Base-by-base conservation (phyloP, 35 echinoderm and acorn worm species). In the Amphiura filiformis region DNA sequence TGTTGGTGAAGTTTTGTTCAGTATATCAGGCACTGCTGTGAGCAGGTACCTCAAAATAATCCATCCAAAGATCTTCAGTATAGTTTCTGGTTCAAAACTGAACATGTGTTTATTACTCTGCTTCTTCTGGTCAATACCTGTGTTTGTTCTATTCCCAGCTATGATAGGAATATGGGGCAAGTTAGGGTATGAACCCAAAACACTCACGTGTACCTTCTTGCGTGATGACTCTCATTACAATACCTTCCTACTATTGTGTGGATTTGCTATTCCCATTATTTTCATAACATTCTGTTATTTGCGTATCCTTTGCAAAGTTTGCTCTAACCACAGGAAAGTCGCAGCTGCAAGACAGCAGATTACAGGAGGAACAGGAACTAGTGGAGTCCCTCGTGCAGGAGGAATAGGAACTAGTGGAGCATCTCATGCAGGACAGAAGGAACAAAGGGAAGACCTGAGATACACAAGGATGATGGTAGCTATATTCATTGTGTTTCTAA, bases 391-490 rank as follows among this genome's bases (percentile, higher is more conserved):
- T 2, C 36, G 17, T 36, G 36, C 1, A 2, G 5, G 32, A 14
- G 20, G 23, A 75, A 75, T 26, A n/a, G 65, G 5, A 42, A 81
- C 38, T 20, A 39, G 7, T 39, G n/a, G n/a, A n/a, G n/a, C n/a
- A n/a, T n/a, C n/a, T n/a, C n/a, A n/a, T 49, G 31, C 81, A 33
- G 81, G 26, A 41, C 14, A 42, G 14, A 32, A n/a, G 22, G 5
- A 20, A 83, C 81, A 39, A 52, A 52, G 87, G 33, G 87, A 89
- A 23, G 87, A 89, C 52, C 34, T 89, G 30, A 44, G 49, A 17
- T 89, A 57, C 87, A 89, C 87, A 15, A 79, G 64, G 14, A 89
- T 89, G 87, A 89, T 89, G 87, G 31, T 89, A 0, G 47, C 42
- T 32, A 89, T 89, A 39, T 89, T 89, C 36, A 14, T 89, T 20